A percentile compares a stretch with the other conserved stretches of the same genome.
These are phyloP conservation scores for Beroe ovata DNA, from an alignment of 37 sponge, comb jelly and placozoan genomes.

Conservation along the genomic window DNA sequence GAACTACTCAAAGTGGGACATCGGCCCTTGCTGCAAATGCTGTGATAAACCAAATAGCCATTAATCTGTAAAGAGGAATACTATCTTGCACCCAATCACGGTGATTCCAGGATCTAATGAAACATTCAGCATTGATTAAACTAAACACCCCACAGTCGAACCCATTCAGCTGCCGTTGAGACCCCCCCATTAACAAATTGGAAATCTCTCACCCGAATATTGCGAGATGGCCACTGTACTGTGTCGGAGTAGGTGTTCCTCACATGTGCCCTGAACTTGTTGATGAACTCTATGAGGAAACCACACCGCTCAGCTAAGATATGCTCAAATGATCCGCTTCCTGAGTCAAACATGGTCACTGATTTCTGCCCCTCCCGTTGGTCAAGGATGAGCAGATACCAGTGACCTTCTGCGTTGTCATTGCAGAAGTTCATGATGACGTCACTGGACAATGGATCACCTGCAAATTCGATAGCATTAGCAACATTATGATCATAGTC, in stretches of 20 bases:
- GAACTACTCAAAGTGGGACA: too few species aligned
- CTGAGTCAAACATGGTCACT: neutral
- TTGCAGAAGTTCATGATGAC: neutral
- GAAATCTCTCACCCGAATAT: neutral
- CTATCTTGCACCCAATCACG: too few species aligned
- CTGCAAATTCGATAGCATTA: neutral
- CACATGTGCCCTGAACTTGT: neutral
- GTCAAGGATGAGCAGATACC: neutral
- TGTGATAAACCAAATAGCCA: too few species aligned
- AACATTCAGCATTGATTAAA: constrained; percentile 6
- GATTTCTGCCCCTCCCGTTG: neutral
- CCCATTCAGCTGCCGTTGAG: neutral
- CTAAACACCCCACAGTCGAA: constrained; percentile 14
- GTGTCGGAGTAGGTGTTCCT: neutral
- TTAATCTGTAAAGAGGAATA: too few species aligned
- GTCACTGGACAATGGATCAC: neutral
- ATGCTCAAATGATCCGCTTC: neutral
- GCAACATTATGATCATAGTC: neutral
- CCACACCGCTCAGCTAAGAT: neutral
- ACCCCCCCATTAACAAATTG: neutral
- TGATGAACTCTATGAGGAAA: neutral
- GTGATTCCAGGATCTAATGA: too few species aligned
- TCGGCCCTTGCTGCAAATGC: too few species aligned
- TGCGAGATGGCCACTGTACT: neutral
- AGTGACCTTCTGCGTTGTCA: neutral